Evolutionary conservation across 2,113 vertebrate genomes (phyloP).

Genomic region (Antechinus stuartii): DNA sequence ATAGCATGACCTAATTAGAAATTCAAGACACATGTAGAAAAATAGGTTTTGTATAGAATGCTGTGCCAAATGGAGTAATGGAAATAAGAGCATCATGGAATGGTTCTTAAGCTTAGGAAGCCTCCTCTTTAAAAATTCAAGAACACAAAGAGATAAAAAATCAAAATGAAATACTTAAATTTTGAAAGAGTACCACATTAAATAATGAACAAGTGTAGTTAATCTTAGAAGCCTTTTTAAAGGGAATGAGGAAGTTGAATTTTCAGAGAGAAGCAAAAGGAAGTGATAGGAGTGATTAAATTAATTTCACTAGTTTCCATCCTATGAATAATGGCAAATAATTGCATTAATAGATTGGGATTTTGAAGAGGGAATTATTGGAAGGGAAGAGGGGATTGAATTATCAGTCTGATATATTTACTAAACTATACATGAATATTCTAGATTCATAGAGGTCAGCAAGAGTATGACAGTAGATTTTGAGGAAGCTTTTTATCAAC

Average conservation of each 20-base stretch:
- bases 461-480: not conserved
- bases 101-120: not conserved
- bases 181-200: not conserved
- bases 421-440: not conserved
- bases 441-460: not conserved
- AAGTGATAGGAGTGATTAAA: not conserved
- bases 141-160: not conserved
- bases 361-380: not conserved
- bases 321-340: not conserved
- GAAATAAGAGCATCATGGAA: not conserved
- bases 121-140: not conserved
- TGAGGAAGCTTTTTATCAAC: not conserved
- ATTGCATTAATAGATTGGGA: not conserved
- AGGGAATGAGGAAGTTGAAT: not conserved
- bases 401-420: not conserved
- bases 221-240: not conserved
- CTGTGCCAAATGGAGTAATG: not conserved
- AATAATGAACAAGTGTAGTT: not conserved
- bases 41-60: not conserved
- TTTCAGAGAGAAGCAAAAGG: not conserved
- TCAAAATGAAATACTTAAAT: not conserved
- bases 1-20: not conserved
- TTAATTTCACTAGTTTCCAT: not conserved
- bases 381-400: not conserved
- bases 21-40: not conserved